Conservation (phyloP, 2,797 vertebrate genomes). For the Mormyrops attenuatus region DNA sequence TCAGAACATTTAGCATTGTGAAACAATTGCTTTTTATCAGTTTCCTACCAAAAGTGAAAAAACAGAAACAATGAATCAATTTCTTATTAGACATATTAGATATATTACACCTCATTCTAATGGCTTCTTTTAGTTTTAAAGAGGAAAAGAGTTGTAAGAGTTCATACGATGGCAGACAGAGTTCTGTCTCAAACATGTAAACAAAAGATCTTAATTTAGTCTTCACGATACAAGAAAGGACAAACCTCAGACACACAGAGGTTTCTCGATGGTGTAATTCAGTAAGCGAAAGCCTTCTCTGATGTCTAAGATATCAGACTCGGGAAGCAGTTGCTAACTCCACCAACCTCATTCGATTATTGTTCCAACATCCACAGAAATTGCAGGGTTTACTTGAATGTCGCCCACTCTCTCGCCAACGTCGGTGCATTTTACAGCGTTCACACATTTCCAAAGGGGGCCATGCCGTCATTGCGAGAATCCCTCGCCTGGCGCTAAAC, state of each 20-base stretch:
- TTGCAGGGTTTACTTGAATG: not conserved
- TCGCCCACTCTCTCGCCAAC: not conserved
- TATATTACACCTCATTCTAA: not conserved
- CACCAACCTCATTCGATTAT: not conserved
- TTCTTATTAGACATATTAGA: not conserved
- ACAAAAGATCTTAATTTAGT: slow-evolving; percentile 1
- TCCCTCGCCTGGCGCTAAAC: not conserved
- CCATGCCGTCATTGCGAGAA: not conserved
- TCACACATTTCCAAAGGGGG: slow-evolving; percentile 12
- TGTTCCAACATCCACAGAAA: not conserved
- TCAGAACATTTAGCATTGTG: not conserved
- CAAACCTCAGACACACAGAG: not conserved
- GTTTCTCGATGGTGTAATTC: not conserved
- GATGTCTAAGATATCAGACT: slow-evolving; percentile 11
- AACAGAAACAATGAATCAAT: not conserved
- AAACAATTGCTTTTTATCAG: not conserved
- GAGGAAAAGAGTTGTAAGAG: not conserved
- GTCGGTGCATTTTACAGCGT: not conserved
- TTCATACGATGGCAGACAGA: not conserved
- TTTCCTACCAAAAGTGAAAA: not conserved
- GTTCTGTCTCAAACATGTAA: not conserved
- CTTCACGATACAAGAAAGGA: not conserved
- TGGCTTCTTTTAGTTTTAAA: not conserved
- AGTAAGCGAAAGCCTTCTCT: not conserved
- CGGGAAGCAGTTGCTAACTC: not conserved